Conservation (phyloP, 1,140 invertebrate genomes). For the Carcinoscorpius rotundicauda region DNA sequence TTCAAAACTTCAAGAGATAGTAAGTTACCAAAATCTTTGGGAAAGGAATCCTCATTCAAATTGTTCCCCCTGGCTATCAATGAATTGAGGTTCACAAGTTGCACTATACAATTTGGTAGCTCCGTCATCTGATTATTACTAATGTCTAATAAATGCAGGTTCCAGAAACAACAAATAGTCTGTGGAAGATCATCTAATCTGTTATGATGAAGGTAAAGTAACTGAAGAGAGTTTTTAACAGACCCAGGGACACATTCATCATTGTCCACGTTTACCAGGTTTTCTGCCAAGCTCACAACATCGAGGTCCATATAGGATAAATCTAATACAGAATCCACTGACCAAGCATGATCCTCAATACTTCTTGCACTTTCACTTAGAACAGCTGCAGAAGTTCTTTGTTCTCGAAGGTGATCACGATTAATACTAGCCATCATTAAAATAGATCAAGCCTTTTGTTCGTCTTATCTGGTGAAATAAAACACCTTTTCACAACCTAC, state of each 20-base stretch:
- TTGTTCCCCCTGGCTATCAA: slow-evolving; percentile 79
- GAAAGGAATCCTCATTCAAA: slow-evolving; percentile 62
- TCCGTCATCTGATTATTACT: slow-evolving; percentile 69
- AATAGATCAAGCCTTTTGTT: too few species aligned
- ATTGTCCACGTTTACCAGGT: slow-evolving; percentile 3
- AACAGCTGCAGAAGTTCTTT: too few species aligned
- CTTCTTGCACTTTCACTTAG: too few species aligned
- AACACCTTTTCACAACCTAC: too few species aligned
- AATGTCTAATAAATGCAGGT: slow-evolving; percentile 56
- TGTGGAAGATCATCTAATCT: slow-evolving; percentile 30
- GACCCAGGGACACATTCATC: not conserved
- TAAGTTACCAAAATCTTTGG: slow-evolving; percentile 56
- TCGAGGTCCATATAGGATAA: slow-evolving; percentile 14
- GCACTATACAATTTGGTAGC: slow-evolving; percentile 58
- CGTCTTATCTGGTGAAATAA: too few species aligned
- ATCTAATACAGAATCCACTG: slow-evolving; percentile 2
- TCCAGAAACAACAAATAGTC: slow-evolving; percentile 33
- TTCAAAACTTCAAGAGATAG: slow-evolving; percentile 64
- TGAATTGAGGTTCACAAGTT: slow-evolving; percentile 52
- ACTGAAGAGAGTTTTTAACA: slow-evolving; percentile 5
- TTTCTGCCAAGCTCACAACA: slow-evolving; percentile 10
- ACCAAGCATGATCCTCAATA: too few species aligned
- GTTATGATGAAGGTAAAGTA: slow-evolving; percentile 26
- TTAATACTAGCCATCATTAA: too few species aligned
- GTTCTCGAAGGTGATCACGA: too few species aligned